Evolutionary conservation across 2,888 invertebrate genomes (phyloP), one percentile per base, ranked within the genome.

Genomic region (Poecilobothrus nobilitatus): DNA sequence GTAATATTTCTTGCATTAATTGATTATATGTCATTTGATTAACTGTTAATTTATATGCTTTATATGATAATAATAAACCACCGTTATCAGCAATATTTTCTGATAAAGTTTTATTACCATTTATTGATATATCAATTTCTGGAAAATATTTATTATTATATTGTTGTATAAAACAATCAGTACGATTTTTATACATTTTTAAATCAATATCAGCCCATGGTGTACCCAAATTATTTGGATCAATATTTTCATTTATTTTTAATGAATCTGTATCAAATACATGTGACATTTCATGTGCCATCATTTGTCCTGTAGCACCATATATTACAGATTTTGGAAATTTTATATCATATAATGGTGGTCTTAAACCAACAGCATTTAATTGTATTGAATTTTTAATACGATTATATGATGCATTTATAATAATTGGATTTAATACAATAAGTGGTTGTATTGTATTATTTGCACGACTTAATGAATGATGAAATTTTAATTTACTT

Each of bases 221-320:
- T 15, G 27, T 61, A 22, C 20, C 63, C 63, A 67, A 67, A 63
- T 37, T 21, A 21, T 37, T 20, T 41, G 41, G 22, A 21, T 22
- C 10, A 62, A 44, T 63, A 18, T 15, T 53, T 53, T 53, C 53
- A 18, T 1, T 18, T 18, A 53, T 18, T 53, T 63, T 44, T 20
- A 33, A 27, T 44, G 66, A 66, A 63, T 53, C 41, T 20, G 67
- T 41, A 69, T 69, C 69, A 63, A 69, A 63, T 33, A 65, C 33
- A 66, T 69, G 69, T 1, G 62, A 65, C 22, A 69, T 66, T 63
- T 70, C 70, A 63, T 70, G 70, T 27, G 61, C 69, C 15, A 69
- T 67, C 33, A 64, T 63, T 18, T 69, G 66, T 53, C 70, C 70
- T 61, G 67, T 21, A 15, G 44, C 66, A n/a, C 67, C 70, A 18